phyloP scores from a whole-genome alignment of 2,888 invertebrate species.

The Agrotis ipsilon region DNA sequence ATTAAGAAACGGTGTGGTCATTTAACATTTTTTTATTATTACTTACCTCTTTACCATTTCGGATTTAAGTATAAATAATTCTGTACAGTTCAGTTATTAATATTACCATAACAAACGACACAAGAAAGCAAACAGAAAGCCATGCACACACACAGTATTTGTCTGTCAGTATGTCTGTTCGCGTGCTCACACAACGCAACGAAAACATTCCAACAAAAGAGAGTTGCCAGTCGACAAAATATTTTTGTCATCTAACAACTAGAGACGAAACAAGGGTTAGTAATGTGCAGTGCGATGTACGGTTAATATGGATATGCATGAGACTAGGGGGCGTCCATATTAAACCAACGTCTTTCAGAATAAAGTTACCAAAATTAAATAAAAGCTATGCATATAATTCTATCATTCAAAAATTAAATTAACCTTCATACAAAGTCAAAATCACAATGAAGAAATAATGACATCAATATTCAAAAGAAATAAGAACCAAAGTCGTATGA shows the following conservation, averaged over 20 bases:
- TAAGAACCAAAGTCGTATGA: constrained; percentile 52
- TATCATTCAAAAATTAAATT: neutral
- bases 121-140: constrained; percentile 56
- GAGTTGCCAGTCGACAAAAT: constrained; percentile 49
- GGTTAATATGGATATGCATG: constrained; percentile 60
- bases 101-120: constrained; percentile 43
- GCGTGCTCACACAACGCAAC: constrained; percentile 50
- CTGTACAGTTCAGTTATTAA: constrained; percentile 36
- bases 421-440: neutral
- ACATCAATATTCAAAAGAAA: neutral
- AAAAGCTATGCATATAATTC: neutral
- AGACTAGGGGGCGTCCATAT: constrained; percentile 57
- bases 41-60: constrained; percentile 54
- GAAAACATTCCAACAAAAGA: constrained; percentile 49
- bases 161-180: constrained; percentile 43
- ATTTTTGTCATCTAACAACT: constrained; percentile 43
- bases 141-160: constrained; percentile 55
- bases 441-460: neutral
- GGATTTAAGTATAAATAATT: constrained; percentile 9
- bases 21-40: neutral
- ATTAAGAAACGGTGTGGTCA: neutral
- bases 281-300: constrained; percentile 65
- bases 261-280: constrained; percentile 54
- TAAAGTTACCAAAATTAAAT: constrained; percentile 1
- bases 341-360: constrained; percentile 28